These are phyloP conservation scores for Chydorus sphaericus DNA, from an alignment of 2,888 invertebrate genomes.

Conservation along the genomic window DNA sequence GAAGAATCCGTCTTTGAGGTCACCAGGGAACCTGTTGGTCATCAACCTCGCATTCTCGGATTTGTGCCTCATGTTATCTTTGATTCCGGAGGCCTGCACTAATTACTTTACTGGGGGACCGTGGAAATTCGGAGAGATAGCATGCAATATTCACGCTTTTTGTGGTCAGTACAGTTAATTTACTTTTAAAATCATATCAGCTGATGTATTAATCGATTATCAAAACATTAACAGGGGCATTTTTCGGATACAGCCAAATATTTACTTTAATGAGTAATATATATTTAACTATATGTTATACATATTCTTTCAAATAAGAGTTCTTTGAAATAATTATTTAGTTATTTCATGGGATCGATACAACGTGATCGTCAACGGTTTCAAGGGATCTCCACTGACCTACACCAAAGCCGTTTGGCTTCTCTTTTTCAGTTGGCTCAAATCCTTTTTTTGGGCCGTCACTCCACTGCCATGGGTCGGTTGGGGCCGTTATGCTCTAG, in stretches of 20 bases:
- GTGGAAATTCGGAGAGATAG: slow-evolving; percentile 14
- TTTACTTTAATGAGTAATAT: slow-evolving; percentile 23
- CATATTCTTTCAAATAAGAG: background rate
- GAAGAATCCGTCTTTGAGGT: slow-evolving; percentile 12
- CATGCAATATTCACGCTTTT: slow-evolving; percentile 9
- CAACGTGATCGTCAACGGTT: slow-evolving; percentile 82
- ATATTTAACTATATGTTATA: background rate
- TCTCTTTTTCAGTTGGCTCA: slow-evolving; percentile 62
- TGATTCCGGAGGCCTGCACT: slow-evolving; percentile 10
- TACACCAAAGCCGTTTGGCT: slow-evolving; percentile 62
- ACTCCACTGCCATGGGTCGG: slow-evolving; percentile 76
- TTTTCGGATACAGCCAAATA: slow-evolving; percentile 29
- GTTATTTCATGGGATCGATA: slow-evolving; percentile 82
- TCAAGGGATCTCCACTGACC: slow-evolving; percentile 69
- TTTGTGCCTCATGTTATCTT: slow-evolving; percentile 10
- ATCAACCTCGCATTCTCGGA: slow-evolving; percentile 14
- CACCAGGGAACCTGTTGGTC: slow-evolving; percentile 9
- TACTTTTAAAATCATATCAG: no score
- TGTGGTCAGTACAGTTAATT: slow-evolving; percentile 1
- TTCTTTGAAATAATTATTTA: no score
- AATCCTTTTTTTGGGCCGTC: slow-evolving; percentile 62
- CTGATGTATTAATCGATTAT: no score
- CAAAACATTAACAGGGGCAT: slow-evolving; percentile 22
- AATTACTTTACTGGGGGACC: slow-evolving; percentile 10
- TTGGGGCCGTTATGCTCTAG: slow-evolving; percentile 29